Conservation (phyloP, 1,140 invertebrate species). For the Drosophila busckii region DNA sequence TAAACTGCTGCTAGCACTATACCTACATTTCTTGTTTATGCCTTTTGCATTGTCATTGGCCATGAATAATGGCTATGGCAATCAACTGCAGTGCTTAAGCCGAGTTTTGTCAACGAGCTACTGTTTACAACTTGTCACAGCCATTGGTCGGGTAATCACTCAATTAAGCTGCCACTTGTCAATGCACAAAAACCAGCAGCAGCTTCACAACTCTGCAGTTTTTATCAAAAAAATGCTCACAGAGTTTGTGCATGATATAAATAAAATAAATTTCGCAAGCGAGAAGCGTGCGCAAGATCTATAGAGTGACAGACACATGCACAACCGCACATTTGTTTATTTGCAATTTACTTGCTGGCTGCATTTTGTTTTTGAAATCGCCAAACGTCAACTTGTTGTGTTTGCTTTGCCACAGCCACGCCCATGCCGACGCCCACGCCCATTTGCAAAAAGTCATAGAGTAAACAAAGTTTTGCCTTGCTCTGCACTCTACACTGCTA, state of each 20-base stretch:
- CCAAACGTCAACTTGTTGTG: slow-evolving; percentile 35
- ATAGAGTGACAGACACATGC: slow-evolving; percentile 3
- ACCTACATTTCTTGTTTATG: too few relatives aligned
- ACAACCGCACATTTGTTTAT: slow-evolving; percentile 42
- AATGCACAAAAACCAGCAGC: slow-evolving; percentile 25
- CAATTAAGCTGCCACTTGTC: slow-evolving; percentile 36
- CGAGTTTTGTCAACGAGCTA: background rate
- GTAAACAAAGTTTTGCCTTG: slow-evolving; percentile 44
- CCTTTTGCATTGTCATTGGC: too few relatives aligned
- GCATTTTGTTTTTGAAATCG: slow-evolving; percentile 32
- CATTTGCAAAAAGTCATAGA: slow-evolving; percentile 14
- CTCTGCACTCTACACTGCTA: slow-evolving; percentile 37
- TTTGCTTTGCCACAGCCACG: slow-evolving; percentile 12
- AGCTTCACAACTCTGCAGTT: too few relatives aligned
- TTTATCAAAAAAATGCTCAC: background rate
- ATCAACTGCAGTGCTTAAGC: too few relatives aligned
- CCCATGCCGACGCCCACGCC: background rate
- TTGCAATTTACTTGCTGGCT: slow-evolving; percentile 41
- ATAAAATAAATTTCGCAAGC: slow-evolving; percentile 48
- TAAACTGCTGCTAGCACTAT: too few relatives aligned
- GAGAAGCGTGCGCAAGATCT: background rate
- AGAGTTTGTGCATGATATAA: slow-evolving; percentile 25
- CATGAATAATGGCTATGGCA: too few relatives aligned
- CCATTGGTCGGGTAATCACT: slow-evolving; percentile 30
- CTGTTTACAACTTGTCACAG: slow-evolving; percentile 7